A percentile compares a stretch with the other conserved stretches of the same genome.
Evolutionary conservation across 2,797 vertebrate genomes (phyloP).

Genomic region (Macrochelys suwanniensis): DNA sequence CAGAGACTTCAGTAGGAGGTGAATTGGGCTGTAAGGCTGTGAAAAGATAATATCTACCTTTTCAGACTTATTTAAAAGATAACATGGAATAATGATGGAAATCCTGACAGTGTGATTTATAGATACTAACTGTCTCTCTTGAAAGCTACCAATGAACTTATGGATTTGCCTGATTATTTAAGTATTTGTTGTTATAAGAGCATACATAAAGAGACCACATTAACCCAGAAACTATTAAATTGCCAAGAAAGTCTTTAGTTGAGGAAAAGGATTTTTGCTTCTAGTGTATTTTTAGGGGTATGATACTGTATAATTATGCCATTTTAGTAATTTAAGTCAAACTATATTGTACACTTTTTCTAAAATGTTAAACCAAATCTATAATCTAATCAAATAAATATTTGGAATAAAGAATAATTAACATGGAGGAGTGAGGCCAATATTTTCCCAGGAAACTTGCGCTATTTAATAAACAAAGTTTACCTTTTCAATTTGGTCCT

Average conservation of each 20-base stretch:
- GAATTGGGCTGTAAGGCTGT: background rate
- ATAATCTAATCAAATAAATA: background rate
- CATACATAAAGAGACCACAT: background rate
- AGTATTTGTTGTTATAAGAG: background rate
- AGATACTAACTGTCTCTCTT: background rate
- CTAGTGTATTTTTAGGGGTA: background rate
- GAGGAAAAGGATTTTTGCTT: background rate
- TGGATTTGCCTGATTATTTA: background rate
- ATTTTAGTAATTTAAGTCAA: background rate
- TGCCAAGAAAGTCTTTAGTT: background rate
- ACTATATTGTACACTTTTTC: background rate
- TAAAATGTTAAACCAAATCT: background rate
- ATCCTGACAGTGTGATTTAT: background rate
- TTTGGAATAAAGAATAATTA: background rate
- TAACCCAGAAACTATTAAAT: background rate
- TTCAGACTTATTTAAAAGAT: background rate
- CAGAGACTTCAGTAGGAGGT: background rate
- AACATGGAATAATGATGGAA: background rate
- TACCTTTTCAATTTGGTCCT: constrained; percentile 73
- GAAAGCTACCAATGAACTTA: background rate
- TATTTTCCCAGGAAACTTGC: background rate
- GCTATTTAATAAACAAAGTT: constrained; percentile 9
- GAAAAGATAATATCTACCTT: background rate
- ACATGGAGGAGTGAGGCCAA: background rate
- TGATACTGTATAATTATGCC: background rate